Conservation (phyloP, 2,888 invertebrate species). For the Sminthurinus aureus region DNA sequence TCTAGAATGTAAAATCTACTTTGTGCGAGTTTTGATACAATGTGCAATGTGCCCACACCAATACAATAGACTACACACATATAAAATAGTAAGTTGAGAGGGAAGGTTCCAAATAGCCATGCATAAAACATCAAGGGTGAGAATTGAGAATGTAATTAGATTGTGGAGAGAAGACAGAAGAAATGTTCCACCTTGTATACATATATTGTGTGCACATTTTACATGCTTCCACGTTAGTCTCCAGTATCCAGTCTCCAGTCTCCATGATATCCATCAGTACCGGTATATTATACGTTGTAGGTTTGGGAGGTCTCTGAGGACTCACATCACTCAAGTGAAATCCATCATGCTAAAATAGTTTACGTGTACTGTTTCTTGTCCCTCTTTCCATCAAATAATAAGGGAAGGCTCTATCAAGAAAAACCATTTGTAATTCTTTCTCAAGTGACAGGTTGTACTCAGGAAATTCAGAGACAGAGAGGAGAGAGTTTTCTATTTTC, state of each 20-base stretch:
- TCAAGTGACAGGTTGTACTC: conserved; percentile 38
- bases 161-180: conserved; percentile 27
- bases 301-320: conserved; percentile 28
- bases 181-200: conserved; percentile 22
- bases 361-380: conserved; percentile 32
- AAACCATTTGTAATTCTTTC: conserved; percentile 43
- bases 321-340: conserved; percentile 30
- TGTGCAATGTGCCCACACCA: neutral
- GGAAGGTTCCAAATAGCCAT: neutral
- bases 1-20: no score
- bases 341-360: conserved; percentile 40
- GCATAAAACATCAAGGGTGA: conserved; percentile 33
- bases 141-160: conserved; percentile 33
- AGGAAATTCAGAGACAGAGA: conserved; percentile 1
- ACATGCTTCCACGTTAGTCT: no score
- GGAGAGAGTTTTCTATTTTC: neutral
- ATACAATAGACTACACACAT: neutral
- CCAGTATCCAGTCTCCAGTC: no score
- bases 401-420: conserved; percentile 23
- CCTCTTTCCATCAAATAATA: neutral
- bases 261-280: no score
- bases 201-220: no score
- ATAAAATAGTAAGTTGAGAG: neutral
- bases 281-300: no score
- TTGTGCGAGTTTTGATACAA: no score